Evolutionary conservation across 1,140 invertebrate genomes (phyloP), one percentile per base, ranked within the genome.

Genomic region (Euschistus heros): DNA sequence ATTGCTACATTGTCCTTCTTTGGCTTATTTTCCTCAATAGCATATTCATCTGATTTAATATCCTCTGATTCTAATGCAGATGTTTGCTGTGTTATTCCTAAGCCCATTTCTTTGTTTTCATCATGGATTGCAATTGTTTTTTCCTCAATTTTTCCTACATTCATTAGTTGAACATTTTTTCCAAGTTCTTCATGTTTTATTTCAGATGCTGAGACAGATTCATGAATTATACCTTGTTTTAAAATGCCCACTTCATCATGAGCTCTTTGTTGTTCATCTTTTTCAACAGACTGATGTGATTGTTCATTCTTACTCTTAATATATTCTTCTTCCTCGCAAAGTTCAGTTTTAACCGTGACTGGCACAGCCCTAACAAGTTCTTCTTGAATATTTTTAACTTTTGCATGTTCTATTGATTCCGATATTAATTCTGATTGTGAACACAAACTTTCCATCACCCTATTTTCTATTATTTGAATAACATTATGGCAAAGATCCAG

Each of bases 331-430:
- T 26, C 54, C 15, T 57, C 54, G 26, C 24, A 57, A 17, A 27
- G 24, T 24, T 24, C 24, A 17, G 54, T 27, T 22, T 57, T 22
- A 24, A 57, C 13, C 4, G 5, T 57, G 20, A 57, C 18, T 24
- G 54, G 54, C 7, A 24, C 15, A 10, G 54, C 54, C 15, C 15
- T 5, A 26, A 24, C 18, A 24, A 57, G 24, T 8, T 27, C 10
- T 24, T 57, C 20, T 57, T 2, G 15, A 8, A 27, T 15, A 22
- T 69, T 66, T 46, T 52, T 47, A 24, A 66, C n/a, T 27, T 65
- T 70, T 4, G 66, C 69, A 47, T 69, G 52, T 22, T 69, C 70
- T 14, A 66, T 55, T 24, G 68, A 50, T 37, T 69, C 67, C 15
- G 70, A 67, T 15, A 62, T 67, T n/a, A 59, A 68, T 18, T 63